Conservation (phyloP, 2,113 vertebrate genomes). For the Oryzias woworae region DNA sequence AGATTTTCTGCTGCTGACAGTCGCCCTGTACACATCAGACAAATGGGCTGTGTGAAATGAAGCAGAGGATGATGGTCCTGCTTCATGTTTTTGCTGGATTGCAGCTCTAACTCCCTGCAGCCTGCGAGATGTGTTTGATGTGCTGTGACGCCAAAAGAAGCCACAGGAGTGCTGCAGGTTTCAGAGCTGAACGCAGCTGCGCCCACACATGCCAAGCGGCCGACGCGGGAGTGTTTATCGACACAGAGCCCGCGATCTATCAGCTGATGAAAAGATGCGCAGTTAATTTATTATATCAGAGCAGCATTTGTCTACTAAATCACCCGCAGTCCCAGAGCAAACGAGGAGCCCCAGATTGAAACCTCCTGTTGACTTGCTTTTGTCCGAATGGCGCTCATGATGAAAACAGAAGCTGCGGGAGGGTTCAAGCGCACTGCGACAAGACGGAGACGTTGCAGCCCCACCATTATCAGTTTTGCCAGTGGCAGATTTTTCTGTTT, state of each 20-base stretch:
- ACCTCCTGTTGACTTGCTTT: too few relatives aligned
- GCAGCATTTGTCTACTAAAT: slow-evolving; percentile 6
- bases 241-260: neutral
- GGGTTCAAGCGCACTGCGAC: neutral
- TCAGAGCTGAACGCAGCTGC: slow-evolving; percentile 36
- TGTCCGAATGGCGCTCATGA: neutral
- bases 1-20: slow-evolving; percentile 3
- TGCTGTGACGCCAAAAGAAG: slow-evolving; percentile 42
- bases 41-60: slow-evolving; percentile 45
- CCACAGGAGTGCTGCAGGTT: slow-evolving; percentile 32
- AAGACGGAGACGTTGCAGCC: neutral
- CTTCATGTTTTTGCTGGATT: slow-evolving; percentile 23
- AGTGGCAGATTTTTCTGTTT: neutral
- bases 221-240: neutral
- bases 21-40: slow-evolving; percentile 1
- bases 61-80: slow-evolving; percentile 23
- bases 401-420: neutral
- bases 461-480: neutral
- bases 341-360: neutral
- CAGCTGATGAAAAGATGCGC: slow-evolving; percentile 12
- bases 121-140: slow-evolving; percentile 28
- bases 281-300: slow-evolving; percentile 14
- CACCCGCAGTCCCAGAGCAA: neutral
- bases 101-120: slow-evolving; percentile 26
- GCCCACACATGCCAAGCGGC: slow-evolving; percentile 2